Evolutionary conservation across 2,888 invertebrate genomes (phyloP).

Genomic region (Spicauda simplicius): DNA sequence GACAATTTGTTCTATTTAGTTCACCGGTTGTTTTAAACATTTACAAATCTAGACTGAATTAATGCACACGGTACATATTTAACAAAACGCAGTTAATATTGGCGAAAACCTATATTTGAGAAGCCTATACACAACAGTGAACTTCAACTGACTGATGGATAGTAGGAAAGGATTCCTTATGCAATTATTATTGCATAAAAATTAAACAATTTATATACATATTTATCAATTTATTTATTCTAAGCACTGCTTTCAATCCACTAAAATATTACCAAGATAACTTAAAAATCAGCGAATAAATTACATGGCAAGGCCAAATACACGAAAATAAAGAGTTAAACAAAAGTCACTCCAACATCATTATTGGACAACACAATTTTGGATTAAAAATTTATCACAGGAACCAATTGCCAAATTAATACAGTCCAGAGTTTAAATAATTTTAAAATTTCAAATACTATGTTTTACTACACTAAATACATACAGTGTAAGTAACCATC

Average conservation of each 20-base stretch:
- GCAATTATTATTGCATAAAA: neutral
- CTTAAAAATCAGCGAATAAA: constrained; percentile 62
- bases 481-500: constrained; percentile 1
- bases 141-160: too few relatives aligned
- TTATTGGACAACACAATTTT: constrained; percentile 39
- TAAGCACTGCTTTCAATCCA: constrained; percentile 74
- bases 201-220: constrained; percentile 14
- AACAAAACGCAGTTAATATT: too few relatives aligned
- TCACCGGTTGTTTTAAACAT: too few relatives aligned
- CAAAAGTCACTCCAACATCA: constrained; percentile 4
- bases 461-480: constrained; percentile 1
- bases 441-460: neutral
- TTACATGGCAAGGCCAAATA: constrained; percentile 76
- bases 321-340: constrained; percentile 19
- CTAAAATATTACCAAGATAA: constrained; percentile 69
- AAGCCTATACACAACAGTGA: too few relatives aligned
- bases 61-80: too few relatives aligned
- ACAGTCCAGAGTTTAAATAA: constrained; percentile 17
- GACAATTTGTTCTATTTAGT: too few relatives aligned
- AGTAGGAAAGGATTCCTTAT: too few relatives aligned
- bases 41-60: too few relatives aligned
- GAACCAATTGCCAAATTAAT: constrained; percentile 58
- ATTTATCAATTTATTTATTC: constrained; percentile 64
- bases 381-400: constrained; percentile 67
- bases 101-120: too few relatives aligned